Conservation (phyloP, 2,888 invertebrate genomes). For the Torymus tubicola region DNA sequence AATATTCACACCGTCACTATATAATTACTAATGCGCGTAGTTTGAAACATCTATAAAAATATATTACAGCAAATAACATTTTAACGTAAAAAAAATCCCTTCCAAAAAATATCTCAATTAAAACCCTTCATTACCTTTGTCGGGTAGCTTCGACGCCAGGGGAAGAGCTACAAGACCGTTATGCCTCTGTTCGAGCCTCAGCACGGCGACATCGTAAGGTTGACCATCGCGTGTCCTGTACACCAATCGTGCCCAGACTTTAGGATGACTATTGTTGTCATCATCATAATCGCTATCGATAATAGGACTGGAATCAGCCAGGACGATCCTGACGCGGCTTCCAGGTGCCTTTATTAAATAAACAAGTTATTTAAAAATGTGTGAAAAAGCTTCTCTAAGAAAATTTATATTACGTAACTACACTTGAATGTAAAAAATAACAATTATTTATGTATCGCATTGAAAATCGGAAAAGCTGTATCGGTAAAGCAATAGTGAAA, state of each 20-base stretch:
- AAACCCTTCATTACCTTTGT: slow-evolving; percentile 63
- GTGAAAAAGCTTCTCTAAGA: not conserved
- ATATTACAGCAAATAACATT: too few species aligned
- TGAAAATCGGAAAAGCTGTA: too few species aligned
- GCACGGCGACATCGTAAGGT: slow-evolving; percentile 73
- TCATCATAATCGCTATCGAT: not conserved
- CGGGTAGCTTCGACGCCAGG: slow-evolving; percentile 59
- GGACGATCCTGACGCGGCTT: slow-evolving; percentile 40
- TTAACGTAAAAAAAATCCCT: too few species aligned
- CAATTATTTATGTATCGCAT: too few species aligned
- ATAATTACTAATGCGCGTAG: too few species aligned
- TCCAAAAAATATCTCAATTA: too few species aligned
- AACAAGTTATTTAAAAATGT: not conserved
- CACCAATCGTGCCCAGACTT: slow-evolving; percentile 66
- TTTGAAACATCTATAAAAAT: too few species aligned
- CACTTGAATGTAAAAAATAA: too few species aligned
- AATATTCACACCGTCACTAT: too few species aligned
- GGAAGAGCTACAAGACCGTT: slow-evolving; percentile 63
- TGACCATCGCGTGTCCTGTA: slow-evolving; percentile 69
- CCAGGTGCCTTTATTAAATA: slow-evolving; percentile 63
- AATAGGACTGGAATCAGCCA: not conserved
- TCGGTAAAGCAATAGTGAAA: too few species aligned
- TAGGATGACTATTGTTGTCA: not conserved
- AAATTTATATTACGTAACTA: too few species aligned
- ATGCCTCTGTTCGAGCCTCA: slow-evolving; percentile 66